phyloP scores from a whole-genome alignment of 2,888 invertebrate genomes.

The Labia minor region DNA sequence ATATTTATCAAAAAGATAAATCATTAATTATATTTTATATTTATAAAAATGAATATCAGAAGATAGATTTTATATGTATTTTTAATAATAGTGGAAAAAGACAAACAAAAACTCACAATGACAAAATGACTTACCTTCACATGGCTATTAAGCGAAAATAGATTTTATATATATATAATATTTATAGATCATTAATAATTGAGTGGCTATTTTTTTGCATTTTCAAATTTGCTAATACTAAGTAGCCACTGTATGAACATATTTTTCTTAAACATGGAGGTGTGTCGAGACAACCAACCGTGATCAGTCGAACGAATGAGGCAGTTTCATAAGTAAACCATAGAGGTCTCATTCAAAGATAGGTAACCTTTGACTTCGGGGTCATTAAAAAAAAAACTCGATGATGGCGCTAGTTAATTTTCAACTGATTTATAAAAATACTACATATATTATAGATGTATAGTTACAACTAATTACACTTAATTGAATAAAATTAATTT shows the following conservation, averaged over 20 bases:
- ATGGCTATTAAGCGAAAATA: background rate
- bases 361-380: too few species aligned
- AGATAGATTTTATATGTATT: too few species aligned
- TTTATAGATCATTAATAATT: background rate
- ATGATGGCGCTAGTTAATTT: too few species aligned
- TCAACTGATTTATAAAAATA: too few species aligned
- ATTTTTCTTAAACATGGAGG: background rate
- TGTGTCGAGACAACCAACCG: background rate
- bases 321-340: conserved; percentile 7
- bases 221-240: background rate
- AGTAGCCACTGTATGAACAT: background rate
- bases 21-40: too few species aligned
- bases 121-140: background rate
- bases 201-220: background rate
- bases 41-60: too few species aligned
- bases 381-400: too few species aligned
- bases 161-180: background rate
- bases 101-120: background rate
- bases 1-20: too few species aligned
- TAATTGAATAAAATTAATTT: too few species aligned
- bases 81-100: too few species aligned
- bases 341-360: background rate
- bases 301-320: conserved; percentile 5
- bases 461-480: too few species aligned
- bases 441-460: too few species aligned